phyloP scores from a whole-genome alignment of 2,888 invertebrate species.

The Ctena decussata region DNA sequence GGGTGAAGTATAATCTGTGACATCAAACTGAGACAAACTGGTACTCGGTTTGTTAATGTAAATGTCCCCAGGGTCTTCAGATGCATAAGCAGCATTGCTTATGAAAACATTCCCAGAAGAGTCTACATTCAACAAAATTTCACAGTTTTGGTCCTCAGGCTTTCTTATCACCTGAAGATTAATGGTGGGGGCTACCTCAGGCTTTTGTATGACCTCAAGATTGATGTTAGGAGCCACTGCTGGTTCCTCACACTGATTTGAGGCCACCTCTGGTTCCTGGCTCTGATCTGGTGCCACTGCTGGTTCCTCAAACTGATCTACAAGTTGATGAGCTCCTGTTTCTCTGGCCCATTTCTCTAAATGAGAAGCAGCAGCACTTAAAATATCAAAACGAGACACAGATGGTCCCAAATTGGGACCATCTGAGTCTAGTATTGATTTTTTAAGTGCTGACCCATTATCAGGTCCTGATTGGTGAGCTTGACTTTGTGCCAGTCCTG shows the following conservation, averaged over 20 bases:
- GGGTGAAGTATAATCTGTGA: background rate
- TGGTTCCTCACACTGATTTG: no score
- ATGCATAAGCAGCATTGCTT: background rate
- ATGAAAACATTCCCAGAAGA: background rate
- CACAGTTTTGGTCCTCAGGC: background rate
- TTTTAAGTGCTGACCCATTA: no score
- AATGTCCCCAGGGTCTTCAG: background rate
- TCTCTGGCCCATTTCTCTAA: background rate
- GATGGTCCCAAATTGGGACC: no score
- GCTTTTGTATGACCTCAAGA: no score
- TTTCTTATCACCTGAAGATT: no score
- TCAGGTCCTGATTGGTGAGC: no score
- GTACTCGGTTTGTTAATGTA: background rate
- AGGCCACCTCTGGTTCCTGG: no score
- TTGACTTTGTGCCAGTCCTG: no score
- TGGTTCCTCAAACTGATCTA: background rate
- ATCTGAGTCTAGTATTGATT: no score
- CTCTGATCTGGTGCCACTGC: background rate
- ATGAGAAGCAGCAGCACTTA: background rate
- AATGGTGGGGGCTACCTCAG: no score
- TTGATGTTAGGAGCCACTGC: no score
- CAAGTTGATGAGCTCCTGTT: background rate
- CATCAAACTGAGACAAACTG: background rate
- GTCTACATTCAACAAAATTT: background rate
- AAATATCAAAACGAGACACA: background rate